Evolutionary conservation across 2,113 vertebrate species (phyloP).

Genomic region (Trachemys scripta): DNA sequence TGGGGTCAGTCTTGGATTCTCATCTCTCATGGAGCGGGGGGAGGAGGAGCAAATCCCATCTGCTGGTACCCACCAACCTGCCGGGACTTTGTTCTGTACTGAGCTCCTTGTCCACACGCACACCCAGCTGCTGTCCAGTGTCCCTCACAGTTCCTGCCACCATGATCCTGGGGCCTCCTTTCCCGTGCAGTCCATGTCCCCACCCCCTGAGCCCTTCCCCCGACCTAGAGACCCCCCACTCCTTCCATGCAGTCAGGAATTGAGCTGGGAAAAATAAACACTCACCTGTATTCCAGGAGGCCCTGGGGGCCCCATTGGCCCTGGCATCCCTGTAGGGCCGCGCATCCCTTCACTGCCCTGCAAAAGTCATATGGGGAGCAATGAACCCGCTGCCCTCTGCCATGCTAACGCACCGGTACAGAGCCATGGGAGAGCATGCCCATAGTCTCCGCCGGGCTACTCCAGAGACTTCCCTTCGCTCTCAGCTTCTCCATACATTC

Average conservation of each 20-base stretch:
- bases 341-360: constrained; percentile 90
- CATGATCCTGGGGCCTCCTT: too few species aligned
- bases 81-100: not conserved
- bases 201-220: not conserved
- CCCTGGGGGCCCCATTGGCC: constrained; percentile 87
- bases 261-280: not conserved
- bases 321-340: constrained; percentile 85
- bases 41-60: not conserved
- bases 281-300: constrained; percentile 86
- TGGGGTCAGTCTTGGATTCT: too few species aligned
- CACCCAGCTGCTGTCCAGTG: not conserved
- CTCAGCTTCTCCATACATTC: not conserved
- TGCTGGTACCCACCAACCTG: not conserved
- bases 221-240: not conserved
- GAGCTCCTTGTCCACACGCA: not conserved
- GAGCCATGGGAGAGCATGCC: not conserved
- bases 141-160: not conserved
- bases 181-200: not conserved
- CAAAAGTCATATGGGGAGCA: not conserved
- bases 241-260: not conserved
- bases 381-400: rapidly evolving
- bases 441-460: not conserved
- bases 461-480: not conserved
- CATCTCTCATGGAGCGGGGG: too few species aligned
- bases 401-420: not conserved